A percentile compares a stretch with the other conserved stretches of the same genome.
phyloP scores from a whole-genome alignment of 2,888 invertebrate species.

The Mellilla xanthometata region DNA sequence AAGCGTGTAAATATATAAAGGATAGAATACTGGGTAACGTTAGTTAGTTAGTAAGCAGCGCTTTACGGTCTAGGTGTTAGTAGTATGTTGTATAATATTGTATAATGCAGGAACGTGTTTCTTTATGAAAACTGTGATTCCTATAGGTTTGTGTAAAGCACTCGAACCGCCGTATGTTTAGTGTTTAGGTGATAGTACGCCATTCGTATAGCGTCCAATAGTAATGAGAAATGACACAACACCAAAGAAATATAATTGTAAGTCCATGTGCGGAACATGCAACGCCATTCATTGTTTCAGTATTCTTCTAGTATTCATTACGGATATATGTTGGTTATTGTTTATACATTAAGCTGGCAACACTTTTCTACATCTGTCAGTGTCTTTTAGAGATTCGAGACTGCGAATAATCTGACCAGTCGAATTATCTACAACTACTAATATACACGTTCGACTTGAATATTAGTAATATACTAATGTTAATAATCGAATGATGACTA shows the following conservation, averaged over 20 bases:
- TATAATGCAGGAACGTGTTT: conserved; percentile 34
- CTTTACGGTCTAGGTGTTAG: conserved; percentile 47
- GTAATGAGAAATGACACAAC: conserved; percentile 72
- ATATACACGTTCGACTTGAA: no score
- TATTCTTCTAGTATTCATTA: conserved; percentile 69
- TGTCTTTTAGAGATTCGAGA: no score
- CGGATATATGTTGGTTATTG: conserved; percentile 36
- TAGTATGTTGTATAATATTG: conserved; percentile 39
- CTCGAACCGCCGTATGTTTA: conserved; percentile 43
- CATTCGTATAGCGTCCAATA: conserved; percentile 75
- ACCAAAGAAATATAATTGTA: conserved; percentile 77
- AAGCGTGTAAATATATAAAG: conserved; percentile 67
- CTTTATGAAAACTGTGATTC: conserved; percentile 27
- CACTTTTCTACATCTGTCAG: neutral
- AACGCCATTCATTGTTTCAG: conserved; percentile 71
- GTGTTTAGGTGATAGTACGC: conserved; percentile 46
- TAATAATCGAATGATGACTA: no score
- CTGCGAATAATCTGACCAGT: no score
- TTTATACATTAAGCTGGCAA: conserved; percentile 20
- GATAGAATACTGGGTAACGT: conserved; percentile 47
- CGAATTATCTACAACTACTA: no score
- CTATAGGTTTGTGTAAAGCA: conserved; percentile 37
- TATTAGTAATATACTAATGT: no score
- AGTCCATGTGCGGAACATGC: conserved; percentile 64
- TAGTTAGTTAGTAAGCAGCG: conserved; percentile 47